These are phyloP conservation scores for Zalophus californianus DNA, from an alignment of 2,797 vertebrate species.

Conservation along the genomic window DNA sequence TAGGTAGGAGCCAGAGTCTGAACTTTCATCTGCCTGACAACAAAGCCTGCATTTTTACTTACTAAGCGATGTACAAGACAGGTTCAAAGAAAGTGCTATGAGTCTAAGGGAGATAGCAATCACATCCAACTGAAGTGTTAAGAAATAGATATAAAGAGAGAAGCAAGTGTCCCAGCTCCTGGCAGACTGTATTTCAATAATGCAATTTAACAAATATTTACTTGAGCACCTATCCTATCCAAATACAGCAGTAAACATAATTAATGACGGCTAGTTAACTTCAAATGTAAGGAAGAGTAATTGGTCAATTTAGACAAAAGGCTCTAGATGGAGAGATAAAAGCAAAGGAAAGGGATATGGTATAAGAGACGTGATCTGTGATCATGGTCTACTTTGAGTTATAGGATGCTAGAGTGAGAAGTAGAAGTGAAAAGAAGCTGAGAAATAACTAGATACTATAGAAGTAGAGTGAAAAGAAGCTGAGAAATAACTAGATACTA, in stretches of 20 bases:
- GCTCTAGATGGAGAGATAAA: conserved; percentile 4
- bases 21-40: background rate
- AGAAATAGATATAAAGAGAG: background rate
- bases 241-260: conserved; percentile 25
- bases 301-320: conserved; percentile 19
- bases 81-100: background rate
- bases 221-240: background rate
- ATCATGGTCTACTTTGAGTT: background rate
- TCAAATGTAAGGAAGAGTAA: conserved; percentile 57
- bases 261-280: background rate
- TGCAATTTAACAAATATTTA: conserved; percentile 52
- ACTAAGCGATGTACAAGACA: background rate
- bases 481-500: background rate
- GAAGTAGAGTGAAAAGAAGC: background rate
- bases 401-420: background rate
- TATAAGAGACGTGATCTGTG: background rate
- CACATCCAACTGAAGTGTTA: background rate
- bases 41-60: background rate
- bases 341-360: background rate
- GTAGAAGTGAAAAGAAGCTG: background rate
- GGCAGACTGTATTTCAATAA: background rate
- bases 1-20: background rate
- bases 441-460: background rate
- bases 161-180: background rate
- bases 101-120: background rate